phyloP scores from a whole-genome alignment of 2,888 invertebrate species.

The Tenthredo notha region DNA sequence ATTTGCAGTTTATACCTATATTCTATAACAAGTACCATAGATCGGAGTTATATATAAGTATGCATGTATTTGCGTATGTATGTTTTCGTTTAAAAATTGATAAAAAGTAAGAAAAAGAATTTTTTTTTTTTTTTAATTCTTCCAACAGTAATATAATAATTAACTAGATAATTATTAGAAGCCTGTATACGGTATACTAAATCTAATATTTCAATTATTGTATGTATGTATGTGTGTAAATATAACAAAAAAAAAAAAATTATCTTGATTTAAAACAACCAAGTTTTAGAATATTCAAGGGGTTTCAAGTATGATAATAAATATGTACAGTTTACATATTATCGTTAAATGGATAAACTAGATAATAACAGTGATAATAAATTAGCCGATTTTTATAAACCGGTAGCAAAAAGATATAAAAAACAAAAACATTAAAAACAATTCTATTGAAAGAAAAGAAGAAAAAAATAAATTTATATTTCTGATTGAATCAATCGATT shows the following conservation, averaged over 20 bases:
- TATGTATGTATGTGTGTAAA: neutral
- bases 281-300: neutral
- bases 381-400: neutral
- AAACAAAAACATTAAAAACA: neutral
- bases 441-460: neutral
- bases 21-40: slow-evolving; percentile 13
- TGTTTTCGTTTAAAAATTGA: neutral
- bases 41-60: neutral
- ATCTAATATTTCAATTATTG: neutral
- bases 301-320: neutral
- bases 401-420: neutral
- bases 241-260: neutral
- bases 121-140: neutral
- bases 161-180: neutral
- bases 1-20: neutral
- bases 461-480: neutral
- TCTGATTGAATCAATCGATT: neutral
- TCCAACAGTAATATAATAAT: neutral
- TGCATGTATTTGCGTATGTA: neutral
- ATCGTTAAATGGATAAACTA: neutral
- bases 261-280: slow-evolving; percentile 41
- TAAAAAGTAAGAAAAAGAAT: neutral
- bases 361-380: neutral
- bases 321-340: slow-evolving; percentile 34
- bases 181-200: neutral